phyloP scores from a whole-genome alignment of 2,113 vertebrate species.

The Silurus asotus region DNA sequence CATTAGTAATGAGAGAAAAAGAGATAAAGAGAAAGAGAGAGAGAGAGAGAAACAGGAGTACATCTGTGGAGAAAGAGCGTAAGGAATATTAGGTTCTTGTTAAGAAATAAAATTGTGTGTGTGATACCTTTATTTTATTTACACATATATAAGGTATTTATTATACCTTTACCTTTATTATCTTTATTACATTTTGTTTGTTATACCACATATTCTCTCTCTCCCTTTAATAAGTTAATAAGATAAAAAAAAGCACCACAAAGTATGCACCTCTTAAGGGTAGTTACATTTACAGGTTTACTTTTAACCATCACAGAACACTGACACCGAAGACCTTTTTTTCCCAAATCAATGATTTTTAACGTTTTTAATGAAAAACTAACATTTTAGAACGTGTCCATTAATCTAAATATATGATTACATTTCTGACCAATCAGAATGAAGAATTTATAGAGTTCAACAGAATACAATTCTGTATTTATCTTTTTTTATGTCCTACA shows the following conservation, averaged over 20 bases:
- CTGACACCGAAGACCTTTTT: not conserved
- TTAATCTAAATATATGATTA: not conserved
- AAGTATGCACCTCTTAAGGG: not conserved
- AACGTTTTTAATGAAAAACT: not conserved
- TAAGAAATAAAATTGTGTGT: not conserved
- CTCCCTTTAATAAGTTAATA: not conserved
- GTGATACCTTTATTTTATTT: not conserved
- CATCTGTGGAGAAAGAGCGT: slow-evolving; percentile 1
- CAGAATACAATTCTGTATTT: not conserved
- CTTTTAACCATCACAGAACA: not conserved
- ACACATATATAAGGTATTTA: no score
- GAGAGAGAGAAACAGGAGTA: not conserved
- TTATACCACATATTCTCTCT: not conserved
- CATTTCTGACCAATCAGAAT: not conserved
- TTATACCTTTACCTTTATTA: no score
- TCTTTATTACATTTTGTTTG: no score
- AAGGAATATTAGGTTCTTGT: no score
- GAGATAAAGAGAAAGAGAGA: not conserved
- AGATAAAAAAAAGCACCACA: not conserved
- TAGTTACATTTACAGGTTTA: not conserved
- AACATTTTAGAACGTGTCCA: not conserved
- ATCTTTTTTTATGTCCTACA: not conserved
- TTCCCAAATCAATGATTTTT: not conserved
- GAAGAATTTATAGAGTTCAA: not conserved
- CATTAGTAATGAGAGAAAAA: not conserved